A percentile compares a stretch with the other conserved stretches of the same genome.
Evolutionary conservation across 2,113 vertebrate genomes (phyloP).

Genomic region (Castor canadensis): DNA sequence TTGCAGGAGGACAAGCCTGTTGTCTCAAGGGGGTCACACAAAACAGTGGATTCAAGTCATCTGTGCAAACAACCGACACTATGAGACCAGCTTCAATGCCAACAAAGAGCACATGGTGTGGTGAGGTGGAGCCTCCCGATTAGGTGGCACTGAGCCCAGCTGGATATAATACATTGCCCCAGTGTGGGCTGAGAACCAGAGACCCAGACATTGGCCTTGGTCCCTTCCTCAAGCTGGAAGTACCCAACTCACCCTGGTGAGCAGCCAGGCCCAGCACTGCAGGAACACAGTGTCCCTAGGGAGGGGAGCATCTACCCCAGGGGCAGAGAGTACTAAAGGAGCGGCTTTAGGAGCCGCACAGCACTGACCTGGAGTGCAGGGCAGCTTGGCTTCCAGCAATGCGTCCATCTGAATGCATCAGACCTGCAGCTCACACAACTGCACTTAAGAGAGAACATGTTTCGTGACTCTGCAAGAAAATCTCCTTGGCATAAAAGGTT

Average conservation of each 20-base stretch:
- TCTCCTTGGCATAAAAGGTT: neutral
- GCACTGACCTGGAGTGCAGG: rapidly evolving
- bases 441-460: neutral
- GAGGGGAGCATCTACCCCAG: neutral
- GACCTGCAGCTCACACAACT: neutral
- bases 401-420: too few species aligned
- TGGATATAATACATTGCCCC: neutral
- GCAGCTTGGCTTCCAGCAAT: neutral
- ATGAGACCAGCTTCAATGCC: neutral
- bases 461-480: neutral
- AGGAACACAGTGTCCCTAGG: neutral
- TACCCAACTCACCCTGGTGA: neutral
- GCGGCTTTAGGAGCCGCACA: neutral
- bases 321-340: neutral
- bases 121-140: neutral
- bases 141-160: neutral
- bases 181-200: neutral
- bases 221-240: neutral
- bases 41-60: neutral
- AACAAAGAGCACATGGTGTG: rapidly evolving
- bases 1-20: neutral
- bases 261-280: neutral
- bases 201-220: rapidly evolving
- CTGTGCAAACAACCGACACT: neutral
- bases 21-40: neutral